Percentiles rank a stretch among this genome's conserved stretches.
These are phyloP conservation scores for Lasioglossum malachurum DNA, from an alignment of 2,888 invertebrate species.

Conservation along the genomic window DNA sequence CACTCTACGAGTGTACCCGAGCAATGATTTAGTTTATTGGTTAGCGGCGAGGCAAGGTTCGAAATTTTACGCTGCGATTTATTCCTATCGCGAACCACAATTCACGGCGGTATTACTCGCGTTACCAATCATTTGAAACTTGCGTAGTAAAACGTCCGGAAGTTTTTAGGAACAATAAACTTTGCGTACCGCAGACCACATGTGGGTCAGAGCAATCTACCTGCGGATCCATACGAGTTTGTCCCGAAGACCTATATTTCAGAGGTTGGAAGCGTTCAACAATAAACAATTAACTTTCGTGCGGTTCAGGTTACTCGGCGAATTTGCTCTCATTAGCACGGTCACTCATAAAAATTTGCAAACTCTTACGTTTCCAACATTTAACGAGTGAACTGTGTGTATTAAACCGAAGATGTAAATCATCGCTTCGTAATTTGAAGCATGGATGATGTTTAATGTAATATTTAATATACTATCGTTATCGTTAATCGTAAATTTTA, in stretches of 20 bases:
- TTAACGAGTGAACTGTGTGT: neutral
- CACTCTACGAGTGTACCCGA: too few species aligned
- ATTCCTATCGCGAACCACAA: neutral
- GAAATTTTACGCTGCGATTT: neutral
- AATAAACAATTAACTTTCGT: neutral
- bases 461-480: neutral
- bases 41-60: neutral
- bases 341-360: neutral
- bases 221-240: slow-evolving; percentile 5
- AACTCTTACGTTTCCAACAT: neutral
- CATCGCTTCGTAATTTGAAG: neutral
- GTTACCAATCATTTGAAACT: slow-evolving; percentile 22
- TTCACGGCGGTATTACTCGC: neutral
- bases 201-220: neutral
- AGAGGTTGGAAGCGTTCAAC: neutral
- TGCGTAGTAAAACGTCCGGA: neutral
- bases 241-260: slow-evolving; percentile 12
- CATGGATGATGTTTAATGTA: neutral
- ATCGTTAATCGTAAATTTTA: neutral
- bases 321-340: neutral
- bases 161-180: slow-evolving; percentile 2
- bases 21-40: neutral
- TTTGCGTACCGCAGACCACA: neutral
- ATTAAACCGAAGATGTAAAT: neutral
- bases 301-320: neutral